Conservation (phyloP, 2,888 invertebrate genomes). For the Papilio elwesi region DNA sequence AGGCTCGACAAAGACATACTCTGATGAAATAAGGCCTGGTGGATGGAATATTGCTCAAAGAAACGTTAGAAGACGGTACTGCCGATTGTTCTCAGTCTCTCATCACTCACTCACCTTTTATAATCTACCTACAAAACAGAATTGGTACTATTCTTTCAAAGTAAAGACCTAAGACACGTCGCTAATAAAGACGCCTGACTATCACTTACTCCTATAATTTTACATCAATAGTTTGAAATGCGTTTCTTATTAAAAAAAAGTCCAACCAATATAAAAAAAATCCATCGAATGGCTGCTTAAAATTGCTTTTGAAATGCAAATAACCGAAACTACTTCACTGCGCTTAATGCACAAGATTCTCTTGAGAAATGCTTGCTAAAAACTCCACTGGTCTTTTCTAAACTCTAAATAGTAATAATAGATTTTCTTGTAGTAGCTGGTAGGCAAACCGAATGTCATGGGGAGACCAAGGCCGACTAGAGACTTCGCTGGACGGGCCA, state of each 20-base stretch:
- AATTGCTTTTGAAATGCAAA: constrained; percentile 23
- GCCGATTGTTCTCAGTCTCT: not conserved
- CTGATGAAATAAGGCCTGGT: no score
- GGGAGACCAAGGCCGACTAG: no score
- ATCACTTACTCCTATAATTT: no score
- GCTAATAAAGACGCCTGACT: no score
- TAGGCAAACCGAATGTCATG: no score
- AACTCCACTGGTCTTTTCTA: constrained; percentile 3
- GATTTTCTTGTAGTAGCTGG: not conserved
- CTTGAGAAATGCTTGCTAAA: constrained; percentile 10
- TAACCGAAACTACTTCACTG: constrained; percentile 19
- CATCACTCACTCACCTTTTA: not conserved
- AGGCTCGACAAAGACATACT: no score
- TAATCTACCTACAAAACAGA: not conserved
- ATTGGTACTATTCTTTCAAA: not conserved
- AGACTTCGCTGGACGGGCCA: no score
- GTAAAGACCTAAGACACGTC: not conserved
- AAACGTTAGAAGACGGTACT: no score
- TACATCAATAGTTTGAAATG: no score
- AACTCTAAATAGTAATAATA: constrained; percentile 12
- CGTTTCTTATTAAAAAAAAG: not conserved
- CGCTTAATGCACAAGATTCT: constrained; percentile 18
- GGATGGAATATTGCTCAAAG: not conserved
- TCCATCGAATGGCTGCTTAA: constrained; percentile 1
- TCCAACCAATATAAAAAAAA: not conserved